phyloP scores from a whole-genome alignment of 2,888 invertebrate species.

The Eumacrocentrus americanus region DNA sequence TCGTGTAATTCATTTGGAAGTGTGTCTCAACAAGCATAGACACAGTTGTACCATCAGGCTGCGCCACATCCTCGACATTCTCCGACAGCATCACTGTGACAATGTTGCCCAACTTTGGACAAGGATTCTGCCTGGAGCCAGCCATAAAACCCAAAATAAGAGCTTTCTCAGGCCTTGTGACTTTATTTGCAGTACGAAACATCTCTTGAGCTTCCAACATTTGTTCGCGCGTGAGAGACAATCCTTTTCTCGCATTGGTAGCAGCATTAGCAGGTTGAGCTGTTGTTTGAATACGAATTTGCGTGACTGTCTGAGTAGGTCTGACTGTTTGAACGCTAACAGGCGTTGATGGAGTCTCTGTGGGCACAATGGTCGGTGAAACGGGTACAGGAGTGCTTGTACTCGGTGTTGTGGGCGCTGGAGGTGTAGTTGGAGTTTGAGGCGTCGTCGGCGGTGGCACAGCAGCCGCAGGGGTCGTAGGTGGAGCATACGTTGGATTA shows the following conservation, averaged over 20 bases:
- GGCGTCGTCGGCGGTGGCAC: slow-evolving; percentile 46
- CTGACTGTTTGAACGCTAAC: slow-evolving; percentile 57
- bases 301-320: slow-evolving; percentile 63
- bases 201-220: slow-evolving; percentile 97
- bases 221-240: slow-evolving; percentile 89
- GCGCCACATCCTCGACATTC: slow-evolving; percentile 84
- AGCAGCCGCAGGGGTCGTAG: slow-evolving; percentile 48
- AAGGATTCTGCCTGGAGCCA: slow-evolving; percentile 96
- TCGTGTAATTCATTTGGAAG: slow-evolving; percentile 98
- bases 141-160: slow-evolving; percentile 98
- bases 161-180: slow-evolving; percentile 95
- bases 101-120: slow-evolving; percentile 95
- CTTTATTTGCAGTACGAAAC: slow-evolving; percentile 94
- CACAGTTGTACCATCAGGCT: slow-evolving; percentile 80
- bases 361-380: slow-evolving; percentile 48
- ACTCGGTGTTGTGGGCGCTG: slow-evolving; percentile 43
- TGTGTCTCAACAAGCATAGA: slow-evolving; percentile 89
- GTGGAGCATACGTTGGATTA: slow-evolving; percentile 47
- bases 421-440: slow-evolving; percentile 37
- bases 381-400: slow-evolving; percentile 51
- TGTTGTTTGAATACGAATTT: slow-evolving; percentile 64
- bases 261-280: slow-evolving; percentile 60
- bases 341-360: slow-evolving; percentile 47
- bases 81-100: slow-evolving; percentile 96
- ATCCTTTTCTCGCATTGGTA: slow-evolving; percentile 67